These are phyloP conservation scores for Acipenser transmontanus DNA, from an alignment of 2,797 vertebrate genomes.

Conservation along the genomic window DNA sequence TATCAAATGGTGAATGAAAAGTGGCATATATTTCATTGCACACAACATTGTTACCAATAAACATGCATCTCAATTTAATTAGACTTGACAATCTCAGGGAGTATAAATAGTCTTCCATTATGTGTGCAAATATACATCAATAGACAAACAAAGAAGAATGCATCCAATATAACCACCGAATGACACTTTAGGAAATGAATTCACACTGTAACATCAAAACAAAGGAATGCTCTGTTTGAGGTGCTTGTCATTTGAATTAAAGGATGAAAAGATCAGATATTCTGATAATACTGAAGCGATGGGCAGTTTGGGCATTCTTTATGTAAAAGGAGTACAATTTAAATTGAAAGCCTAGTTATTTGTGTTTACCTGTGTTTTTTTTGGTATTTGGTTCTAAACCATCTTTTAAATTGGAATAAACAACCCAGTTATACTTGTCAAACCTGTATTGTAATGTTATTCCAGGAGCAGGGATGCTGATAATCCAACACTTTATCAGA, in stretches of 20 bases:
- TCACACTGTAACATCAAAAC: neutral
- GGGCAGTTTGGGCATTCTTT: too few relatives aligned
- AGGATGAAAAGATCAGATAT: too few relatives aligned
- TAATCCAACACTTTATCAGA: too few relatives aligned
- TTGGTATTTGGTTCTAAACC: too few relatives aligned
- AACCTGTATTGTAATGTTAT: too few relatives aligned
- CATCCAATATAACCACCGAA: neutral
- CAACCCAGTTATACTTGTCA: too few relatives aligned
- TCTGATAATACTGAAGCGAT: too few relatives aligned
- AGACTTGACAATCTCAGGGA: neutral
- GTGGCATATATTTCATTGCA: neutral
- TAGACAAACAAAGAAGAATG: neutral
- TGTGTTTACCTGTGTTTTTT: too few relatives aligned
- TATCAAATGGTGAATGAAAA: neutral
- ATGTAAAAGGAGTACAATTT: too few relatives aligned
- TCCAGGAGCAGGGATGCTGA: too few relatives aligned
- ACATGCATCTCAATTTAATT: neutral
- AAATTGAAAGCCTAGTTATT: too few relatives aligned
- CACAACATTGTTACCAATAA: neutral
- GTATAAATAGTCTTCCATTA: neutral
- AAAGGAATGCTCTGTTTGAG: neutral
- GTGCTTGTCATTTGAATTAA: neutral
- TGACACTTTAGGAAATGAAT: neutral
- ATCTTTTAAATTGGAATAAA: too few relatives aligned
- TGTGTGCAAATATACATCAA: neutral